phyloP scores from a whole-genome alignment of 1,140 invertebrate species.

The Camponotus floridanus region DNA sequence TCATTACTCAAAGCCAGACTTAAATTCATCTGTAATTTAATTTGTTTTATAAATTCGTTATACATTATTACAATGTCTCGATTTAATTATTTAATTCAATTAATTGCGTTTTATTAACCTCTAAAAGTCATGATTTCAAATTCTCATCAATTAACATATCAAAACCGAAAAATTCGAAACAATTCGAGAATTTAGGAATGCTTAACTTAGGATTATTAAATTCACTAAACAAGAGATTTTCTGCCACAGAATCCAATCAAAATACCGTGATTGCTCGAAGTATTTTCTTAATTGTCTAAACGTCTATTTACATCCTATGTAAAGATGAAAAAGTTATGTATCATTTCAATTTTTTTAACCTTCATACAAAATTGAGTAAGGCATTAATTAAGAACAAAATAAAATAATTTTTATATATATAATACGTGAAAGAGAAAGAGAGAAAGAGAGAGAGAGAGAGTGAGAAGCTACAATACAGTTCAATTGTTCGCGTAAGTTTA shows the following conservation, averaged over 20 bases:
- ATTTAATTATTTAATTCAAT: conserved; percentile 34
- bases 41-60: background rate
- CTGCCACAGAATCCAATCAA: conserved; percentile 94
- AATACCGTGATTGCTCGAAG: conserved; percentile 89
- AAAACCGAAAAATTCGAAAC: conserved; percentile 97
- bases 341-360: conserved; percentile 1
- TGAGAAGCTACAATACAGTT: background rate
- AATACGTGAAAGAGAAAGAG: too few relatives aligned
- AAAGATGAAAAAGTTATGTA: conserved; percentile 5
- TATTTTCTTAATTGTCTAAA: conserved; percentile 93
- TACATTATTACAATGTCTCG: background rate
- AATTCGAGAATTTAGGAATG: conserved; percentile 89
- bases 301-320: conserved; percentile 92
- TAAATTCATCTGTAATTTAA: conserved; percentile 90
- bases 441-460: background rate
- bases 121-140: conserved; percentile 95
- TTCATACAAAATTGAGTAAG: background rate
- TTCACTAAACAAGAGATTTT: conserved; percentile 90
- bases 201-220: conserved; percentile 89
- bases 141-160: conserved; percentile 96
- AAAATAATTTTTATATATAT: background rate
- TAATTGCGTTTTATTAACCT: conserved; percentile 86
- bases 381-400: background rate
- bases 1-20: conserved; percentile 93
- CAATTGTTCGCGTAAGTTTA: conserved; percentile 9